A percentile compares a stretch with the other conserved stretches of the same genome.
These are phyloP conservation scores for Dallia pectoralis DNA, from an alignment of 2,797 vertebrate genomes.

Conservation along the genomic window DNA sequence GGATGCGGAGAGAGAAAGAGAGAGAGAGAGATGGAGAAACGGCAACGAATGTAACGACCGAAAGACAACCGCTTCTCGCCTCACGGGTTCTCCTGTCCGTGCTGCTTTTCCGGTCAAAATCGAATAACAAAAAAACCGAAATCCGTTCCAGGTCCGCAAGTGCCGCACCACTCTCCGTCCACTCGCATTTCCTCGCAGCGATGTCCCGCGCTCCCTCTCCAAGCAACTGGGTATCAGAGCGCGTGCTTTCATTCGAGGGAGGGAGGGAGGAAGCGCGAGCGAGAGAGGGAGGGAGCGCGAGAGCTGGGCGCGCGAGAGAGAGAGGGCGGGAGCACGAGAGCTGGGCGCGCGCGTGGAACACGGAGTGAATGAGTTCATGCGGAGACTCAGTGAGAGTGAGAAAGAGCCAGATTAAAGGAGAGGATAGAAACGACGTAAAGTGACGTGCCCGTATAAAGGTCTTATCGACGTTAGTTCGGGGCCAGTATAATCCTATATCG, in stretches of 20 bases:
- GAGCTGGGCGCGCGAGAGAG: slow-evolving; percentile 20
- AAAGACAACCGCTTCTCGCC: slow-evolving; percentile 56
- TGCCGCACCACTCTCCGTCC: slow-evolving; percentile 56
- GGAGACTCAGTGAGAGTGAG: slow-evolving; percentile 18
- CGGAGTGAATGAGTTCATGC: slow-evolving; percentile 52
- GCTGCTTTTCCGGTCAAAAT: slow-evolving; percentile 49
- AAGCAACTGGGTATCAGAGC: slow-evolving; percentile 84
- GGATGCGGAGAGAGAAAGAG: slow-evolving; percentile 38
- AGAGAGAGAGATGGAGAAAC: slow-evolving; percentile 20
- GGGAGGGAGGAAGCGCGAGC: slow-evolving; percentile 47
- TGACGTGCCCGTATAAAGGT: slow-evolving; percentile 47
- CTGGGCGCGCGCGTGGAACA: slow-evolving; percentile 14
- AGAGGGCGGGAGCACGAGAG: slow-evolving; percentile 21
- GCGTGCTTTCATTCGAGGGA: slow-evolving; percentile 54
- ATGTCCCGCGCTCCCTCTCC: slow-evolving; percentile 60
- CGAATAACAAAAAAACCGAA: slow-evolving; percentile 35
- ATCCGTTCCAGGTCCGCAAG: slow-evolving; percentile 72
- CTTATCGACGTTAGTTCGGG: slow-evolving; percentile 54
- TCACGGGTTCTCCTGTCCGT: slow-evolving; percentile 64
- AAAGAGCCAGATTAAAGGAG: slow-evolving; percentile 12
- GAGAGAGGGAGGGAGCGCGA: slow-evolving; percentile 22
- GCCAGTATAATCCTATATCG: slow-evolving; percentile 35
- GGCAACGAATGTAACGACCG: slow-evolving; percentile 33
- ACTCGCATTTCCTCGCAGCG: slow-evolving; percentile 29
- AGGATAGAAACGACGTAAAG: slow-evolving; percentile 54